Percentiles rank a stretch among this genome's conserved stretches.
These are phyloP conservation scores for Emberiza fucata DNA, from an alignment of 2,113 vertebrate species.

Conservation along the genomic window DNA sequence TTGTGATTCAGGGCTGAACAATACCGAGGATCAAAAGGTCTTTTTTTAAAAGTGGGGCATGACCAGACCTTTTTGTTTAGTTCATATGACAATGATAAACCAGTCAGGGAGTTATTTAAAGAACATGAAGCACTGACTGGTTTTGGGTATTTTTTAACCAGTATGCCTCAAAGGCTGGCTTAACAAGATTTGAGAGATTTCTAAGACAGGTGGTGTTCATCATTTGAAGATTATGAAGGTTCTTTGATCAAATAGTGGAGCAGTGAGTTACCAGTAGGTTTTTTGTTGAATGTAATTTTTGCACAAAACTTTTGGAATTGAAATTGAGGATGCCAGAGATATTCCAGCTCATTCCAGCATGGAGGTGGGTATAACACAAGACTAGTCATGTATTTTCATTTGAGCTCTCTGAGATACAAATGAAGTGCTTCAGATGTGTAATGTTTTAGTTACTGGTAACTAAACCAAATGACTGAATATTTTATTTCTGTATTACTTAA, in stretches of 20 bases:
- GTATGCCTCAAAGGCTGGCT: neutral
- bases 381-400: neutral
- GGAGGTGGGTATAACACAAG: constrained; percentile 29
- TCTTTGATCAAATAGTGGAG: neutral
- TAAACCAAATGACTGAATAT: neutral
- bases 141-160: neutral
- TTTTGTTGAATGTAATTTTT: neutral
- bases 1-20: constrained; percentile 4
- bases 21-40: neutral
- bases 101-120: constrained; percentile 35
- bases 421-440: neutral
- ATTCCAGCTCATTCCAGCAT: neutral
- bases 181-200: neutral
- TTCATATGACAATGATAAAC: constrained; percentile 9
- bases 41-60: constrained; percentile 7
- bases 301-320: neutral
- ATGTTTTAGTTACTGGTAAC: neutral
- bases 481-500: neutral
- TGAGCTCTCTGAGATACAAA: neutral
- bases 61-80: constrained; percentile 42
- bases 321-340: constrained; percentile 24
- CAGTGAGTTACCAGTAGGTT: neutral
- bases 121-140: neutral
- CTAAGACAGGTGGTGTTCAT: neutral
- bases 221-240: neutral